These are phyloP conservation scores for Pipistrellus nathusii DNA, from an alignment of 2,797 vertebrate genomes.

Conservation along the genomic window DNA sequence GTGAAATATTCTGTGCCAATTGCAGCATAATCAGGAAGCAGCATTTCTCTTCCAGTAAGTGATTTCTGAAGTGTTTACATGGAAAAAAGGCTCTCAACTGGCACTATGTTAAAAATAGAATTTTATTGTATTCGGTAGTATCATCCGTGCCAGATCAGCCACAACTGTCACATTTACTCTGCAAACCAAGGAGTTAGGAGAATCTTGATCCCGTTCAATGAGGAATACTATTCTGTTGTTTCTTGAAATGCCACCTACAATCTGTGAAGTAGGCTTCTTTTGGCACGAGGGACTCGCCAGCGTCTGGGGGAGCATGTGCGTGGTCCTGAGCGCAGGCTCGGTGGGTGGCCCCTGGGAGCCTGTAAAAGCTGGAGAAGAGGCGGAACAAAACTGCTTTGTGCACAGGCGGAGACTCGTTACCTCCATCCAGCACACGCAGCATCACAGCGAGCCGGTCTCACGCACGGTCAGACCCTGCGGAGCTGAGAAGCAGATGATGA, in stretches of 20 bases:
- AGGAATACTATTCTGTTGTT: not conserved
- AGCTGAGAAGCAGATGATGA: constrained; percentile 48
- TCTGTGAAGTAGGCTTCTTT: constrained; percentile 55
- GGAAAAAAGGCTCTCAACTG: constrained; percentile 66
- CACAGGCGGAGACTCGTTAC: constrained; percentile 68
- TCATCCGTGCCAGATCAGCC: constrained; percentile 77
- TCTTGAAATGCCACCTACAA: constrained; percentile 77
- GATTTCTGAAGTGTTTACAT: constrained; percentile 73
- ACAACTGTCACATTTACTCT: constrained; percentile 82
- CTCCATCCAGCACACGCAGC: constrained; percentile 70
- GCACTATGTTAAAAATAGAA: constrained; percentile 82
- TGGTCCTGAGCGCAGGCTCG: not conserved
- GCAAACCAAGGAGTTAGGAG: constrained; percentile 78
- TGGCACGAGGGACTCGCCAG: constrained; percentile 55
- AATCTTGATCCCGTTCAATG: constrained; percentile 81
- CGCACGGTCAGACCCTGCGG: constrained; percentile 56
- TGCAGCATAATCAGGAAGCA: constrained; percentile 60
- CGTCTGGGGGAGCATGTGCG: not conserved
- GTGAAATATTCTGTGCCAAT: constrained; percentile 40
- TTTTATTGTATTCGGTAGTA: constrained; percentile 73
- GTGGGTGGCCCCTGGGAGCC: not conserved
- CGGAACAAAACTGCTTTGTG: constrained; percentile 46
- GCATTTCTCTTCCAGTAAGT: constrained; percentile 5
- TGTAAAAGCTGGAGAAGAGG: constrained; percentile 8
- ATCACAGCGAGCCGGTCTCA: constrained; percentile 46